A percentile compares a stretch with the other conserved stretches of the same genome.
Conservation (phyloP, 2,113 vertebrate species). For the Tetrao urogallus region DNA sequence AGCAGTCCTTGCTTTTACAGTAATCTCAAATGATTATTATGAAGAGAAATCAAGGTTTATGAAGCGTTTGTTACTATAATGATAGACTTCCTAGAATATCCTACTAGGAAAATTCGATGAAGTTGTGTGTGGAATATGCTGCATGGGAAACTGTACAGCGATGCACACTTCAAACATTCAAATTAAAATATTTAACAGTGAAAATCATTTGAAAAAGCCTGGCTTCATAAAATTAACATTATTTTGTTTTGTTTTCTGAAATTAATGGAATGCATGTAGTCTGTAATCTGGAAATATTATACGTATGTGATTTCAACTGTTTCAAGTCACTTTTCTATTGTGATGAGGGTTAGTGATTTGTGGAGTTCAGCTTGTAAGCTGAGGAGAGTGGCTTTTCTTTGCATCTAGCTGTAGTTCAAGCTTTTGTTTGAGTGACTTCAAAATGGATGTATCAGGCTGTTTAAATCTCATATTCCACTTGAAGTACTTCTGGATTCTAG, state of each 20-base stretch:
- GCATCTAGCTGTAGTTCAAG: not conserved
- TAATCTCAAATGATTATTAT: not conserved
- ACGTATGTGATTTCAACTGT: not conserved
- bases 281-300: not conserved
- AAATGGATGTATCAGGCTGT: not conserved
- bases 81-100: not conserved
- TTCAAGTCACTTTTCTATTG: not conserved
- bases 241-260: not conserved
- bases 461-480: not conserved
- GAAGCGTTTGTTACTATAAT: not conserved
- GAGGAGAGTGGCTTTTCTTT: not conserved
- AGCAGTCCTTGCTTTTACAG: not conserved
- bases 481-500: not conserved
- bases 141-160: not conserved
- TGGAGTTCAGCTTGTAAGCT: not conserved
- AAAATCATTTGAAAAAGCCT: not conserved
- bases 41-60: not conserved
- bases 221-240: not conserved
- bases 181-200: not conserved
- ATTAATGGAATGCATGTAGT: not conserved
- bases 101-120: not conserved
- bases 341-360: not conserved
- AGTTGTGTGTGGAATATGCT: not conserved
- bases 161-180: not conserved
- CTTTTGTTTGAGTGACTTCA: not conserved